Base-by-base conservation (phyloP, 2,113 vertebrate species). In the Corythornis vintsioides region DNA sequence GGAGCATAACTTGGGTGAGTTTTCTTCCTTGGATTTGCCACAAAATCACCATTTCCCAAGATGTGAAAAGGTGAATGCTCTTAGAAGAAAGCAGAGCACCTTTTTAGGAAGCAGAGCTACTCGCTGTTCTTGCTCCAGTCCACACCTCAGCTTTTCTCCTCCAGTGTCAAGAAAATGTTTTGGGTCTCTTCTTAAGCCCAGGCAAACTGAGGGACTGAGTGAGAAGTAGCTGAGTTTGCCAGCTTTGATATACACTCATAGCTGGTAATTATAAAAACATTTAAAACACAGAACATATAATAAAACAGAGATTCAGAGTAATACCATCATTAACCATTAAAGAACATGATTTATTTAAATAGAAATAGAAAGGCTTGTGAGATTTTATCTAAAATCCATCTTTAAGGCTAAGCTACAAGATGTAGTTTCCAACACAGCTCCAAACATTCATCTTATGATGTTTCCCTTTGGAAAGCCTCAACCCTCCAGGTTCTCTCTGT, bases 401-500 rank as follows among this genome's bases (percentile, higher is more conserved):
- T 90, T 80, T 40, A 40, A 61, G 40, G 52, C 31, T 86, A 86
- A 90, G 65, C 70, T 26, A 59, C 11, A 52, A 85, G 56, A 56
- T 74, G 33, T 33, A 55, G 38, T 80, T 95, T 94, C 56, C 82
- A 80, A 70, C 76, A 38, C 73, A 92, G 55, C 80, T 89, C 31
- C 63, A 43, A 65, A 14, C 56, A 80, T 83, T 94, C 40, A 60
- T 80, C 47, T 94, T 81, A 59, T 5, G 55, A 85, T 95, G 87
- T 86, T 94, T 96, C 79, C 76, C 80, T 83, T 91, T 86, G 83
- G 69, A 90, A 89, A 83, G 43, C 38, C 50, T 89, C 75, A 81
- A 0, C 31, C n/a, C 43, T 95, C 35, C 69, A 81, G 65, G 57
- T 96, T 94, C 52, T 92, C 65, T 86, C 52, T 0, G 3, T 83